Conservation (phyloP, 1,140 invertebrate genomes). For the Drosophila ficusphila region DNA sequence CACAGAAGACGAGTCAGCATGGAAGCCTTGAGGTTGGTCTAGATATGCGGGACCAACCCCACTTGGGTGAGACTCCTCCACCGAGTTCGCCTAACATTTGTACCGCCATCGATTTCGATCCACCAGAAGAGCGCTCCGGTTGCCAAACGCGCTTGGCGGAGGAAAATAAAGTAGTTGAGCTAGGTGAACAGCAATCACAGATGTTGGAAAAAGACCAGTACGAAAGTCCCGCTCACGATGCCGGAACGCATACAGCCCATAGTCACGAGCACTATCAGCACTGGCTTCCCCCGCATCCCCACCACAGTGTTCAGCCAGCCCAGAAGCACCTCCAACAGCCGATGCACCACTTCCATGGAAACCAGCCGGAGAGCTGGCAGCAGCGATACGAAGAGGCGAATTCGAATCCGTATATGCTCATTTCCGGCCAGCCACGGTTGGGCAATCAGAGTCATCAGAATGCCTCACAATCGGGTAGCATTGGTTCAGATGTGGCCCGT, state of each 20-base stretch:
- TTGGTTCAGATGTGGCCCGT: conserved; percentile 90
- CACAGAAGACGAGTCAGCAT: conserved; percentile 15
- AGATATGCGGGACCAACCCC: conserved; percentile 50
- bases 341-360: conserved; percentile 30
- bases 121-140: conserved; percentile 32
- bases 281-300: conserved; percentile 54
- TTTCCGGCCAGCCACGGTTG: conserved; percentile 47
- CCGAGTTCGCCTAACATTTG: conserved; percentile 76
- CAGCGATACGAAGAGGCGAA: conserved; percentile 51
- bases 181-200: conserved; percentile 17
- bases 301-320: conserved; percentile 64
- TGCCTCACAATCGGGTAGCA: conserved; percentile 86
- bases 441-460: conserved; percentile 14
- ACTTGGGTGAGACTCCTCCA: conserved; percentile 68
- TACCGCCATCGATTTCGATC: conserved; percentile 63
- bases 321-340: conserved; percentile 60
- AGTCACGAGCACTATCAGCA: conserved; percentile 59
- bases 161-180: conserved; percentile 12
- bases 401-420: conserved; percentile 42
- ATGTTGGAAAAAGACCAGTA: conserved; percentile 25
- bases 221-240: conserved; percentile 31
- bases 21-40: background rate
- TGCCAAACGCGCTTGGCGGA: background rate
- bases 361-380: conserved; percentile 45
- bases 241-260: conserved; percentile 23